Evolutionary conservation across 2,113 vertebrate genomes (phyloP).

Genomic region (Pelmatolapia mariae): DNA sequence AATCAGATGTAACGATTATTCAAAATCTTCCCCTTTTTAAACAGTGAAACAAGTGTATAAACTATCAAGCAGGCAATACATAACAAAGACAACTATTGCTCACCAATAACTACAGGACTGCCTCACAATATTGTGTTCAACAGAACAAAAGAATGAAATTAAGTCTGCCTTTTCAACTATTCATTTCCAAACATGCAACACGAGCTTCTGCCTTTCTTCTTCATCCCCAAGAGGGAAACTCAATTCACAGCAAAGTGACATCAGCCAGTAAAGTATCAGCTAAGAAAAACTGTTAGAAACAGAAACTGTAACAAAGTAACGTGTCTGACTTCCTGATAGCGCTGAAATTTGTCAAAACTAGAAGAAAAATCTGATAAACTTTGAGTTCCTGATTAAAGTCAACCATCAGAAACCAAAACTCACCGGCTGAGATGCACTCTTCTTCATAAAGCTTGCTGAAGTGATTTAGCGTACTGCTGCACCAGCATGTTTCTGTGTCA

Average conservation of each 20-base stretch:
- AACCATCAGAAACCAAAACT: neutral
- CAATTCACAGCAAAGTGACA: neutral
- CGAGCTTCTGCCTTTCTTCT: neutral
- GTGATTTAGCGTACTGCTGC: neutral
- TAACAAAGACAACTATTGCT: neutral
- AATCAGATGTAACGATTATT: neutral
- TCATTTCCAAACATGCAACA: neutral
- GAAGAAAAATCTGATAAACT: neutral
- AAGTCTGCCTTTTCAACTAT: neutral
- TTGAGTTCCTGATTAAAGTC: neutral
- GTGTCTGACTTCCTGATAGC: neutral
- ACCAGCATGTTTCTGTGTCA: neutral
- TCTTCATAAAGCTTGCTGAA: neutral
- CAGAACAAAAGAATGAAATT: neutral
- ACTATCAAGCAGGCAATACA: neutral
- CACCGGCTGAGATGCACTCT: neutral
- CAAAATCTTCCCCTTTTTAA: neutral
- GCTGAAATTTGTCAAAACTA: neutral
- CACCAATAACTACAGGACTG: neutral
- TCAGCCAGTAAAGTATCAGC: neutral
- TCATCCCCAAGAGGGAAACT: neutral
- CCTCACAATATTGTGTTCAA: neutral
- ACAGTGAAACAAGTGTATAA: neutral
- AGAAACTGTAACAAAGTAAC: neutral
- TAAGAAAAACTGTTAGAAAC: neutral